These are phyloP conservation scores for Rhimphoctona megacephalus DNA, from an alignment of 2,888 invertebrate species.

Conservation along the genomic window DNA sequence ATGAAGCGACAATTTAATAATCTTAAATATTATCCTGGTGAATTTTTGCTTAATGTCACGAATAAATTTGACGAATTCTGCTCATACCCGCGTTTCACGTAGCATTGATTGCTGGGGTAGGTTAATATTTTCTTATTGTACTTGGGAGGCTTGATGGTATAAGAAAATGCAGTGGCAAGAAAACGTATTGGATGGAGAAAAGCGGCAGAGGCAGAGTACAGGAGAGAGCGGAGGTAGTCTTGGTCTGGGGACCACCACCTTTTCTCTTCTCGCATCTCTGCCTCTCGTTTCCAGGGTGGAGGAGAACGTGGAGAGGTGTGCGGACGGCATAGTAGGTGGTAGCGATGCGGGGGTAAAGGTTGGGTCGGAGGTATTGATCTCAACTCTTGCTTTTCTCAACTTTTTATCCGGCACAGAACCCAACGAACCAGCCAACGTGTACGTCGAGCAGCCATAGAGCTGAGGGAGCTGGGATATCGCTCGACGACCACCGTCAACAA, in stretches of 20 bases:
- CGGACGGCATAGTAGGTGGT: constrained; percentile 65
- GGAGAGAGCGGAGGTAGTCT: constrained; percentile 53
- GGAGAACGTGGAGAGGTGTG: constrained; percentile 66
- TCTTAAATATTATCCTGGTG: neutral
- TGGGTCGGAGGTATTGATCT: constrained; percentile 84
- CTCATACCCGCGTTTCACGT: neutral
- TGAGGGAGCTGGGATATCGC: constrained; percentile 67
- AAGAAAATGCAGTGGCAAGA: constrained; percentile 33
- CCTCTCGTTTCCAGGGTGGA: constrained; percentile 74
- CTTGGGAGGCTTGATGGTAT: neutral
- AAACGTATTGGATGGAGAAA: constrained; percentile 44
- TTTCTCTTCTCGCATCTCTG: constrained; percentile 63
- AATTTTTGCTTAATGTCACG: neutral
- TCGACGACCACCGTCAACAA: constrained; percentile 65
- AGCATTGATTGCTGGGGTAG: constrained; percentile 8
- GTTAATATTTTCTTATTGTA: neutral
- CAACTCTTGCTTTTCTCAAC: constrained; percentile 85
- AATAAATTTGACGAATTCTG: neutral
- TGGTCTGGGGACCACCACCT: constrained; percentile 75
- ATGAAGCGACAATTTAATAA: neutral
- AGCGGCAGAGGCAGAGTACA: constrained; percentile 34
- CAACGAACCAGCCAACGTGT: constrained; percentile 79
- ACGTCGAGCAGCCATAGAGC: constrained; percentile 68
- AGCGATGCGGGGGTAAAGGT: constrained; percentile 74
- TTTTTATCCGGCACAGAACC: constrained; percentile 81